Evolutionary conservation across 1,140 invertebrate genomes (phyloP).

Genomic region (Drosophila persimilis): DNA sequence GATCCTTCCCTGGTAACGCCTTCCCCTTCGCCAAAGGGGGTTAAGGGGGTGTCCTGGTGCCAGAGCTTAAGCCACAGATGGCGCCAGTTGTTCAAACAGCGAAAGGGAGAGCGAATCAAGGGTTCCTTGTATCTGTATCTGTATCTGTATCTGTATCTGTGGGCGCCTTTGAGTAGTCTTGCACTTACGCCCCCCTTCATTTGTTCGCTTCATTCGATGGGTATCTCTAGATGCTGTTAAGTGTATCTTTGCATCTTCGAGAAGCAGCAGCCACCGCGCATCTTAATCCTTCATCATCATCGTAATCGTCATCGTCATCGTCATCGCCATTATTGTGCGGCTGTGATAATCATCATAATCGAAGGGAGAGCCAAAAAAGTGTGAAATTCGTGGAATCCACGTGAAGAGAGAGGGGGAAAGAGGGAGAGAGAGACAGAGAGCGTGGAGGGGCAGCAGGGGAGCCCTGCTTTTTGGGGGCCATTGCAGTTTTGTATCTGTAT

Average conservation of each 20-base stretch:
- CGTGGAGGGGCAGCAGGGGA: not conserved
- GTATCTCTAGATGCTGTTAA: conserved; percentile 3
- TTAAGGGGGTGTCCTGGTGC: no score
- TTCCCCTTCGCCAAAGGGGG: no score
- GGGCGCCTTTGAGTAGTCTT: conserved; percentile 9
- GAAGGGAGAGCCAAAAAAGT: conserved; percentile 51
- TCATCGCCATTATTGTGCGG: conserved; percentile 38
- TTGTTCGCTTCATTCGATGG: conserved; percentile 49
- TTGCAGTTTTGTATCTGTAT: conserved; percentile 68
- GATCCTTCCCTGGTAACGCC: not conserved
- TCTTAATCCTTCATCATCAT: conserved; percentile 76
- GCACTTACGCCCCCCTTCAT: conserved; percentile 5
- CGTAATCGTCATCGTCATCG: conserved; percentile 48
- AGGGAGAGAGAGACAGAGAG: conserved; percentile 7
- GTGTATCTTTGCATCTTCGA: conserved; percentile 30
- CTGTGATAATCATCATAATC: conserved; percentile 47
- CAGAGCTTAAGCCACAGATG: conserved; percentile 35
- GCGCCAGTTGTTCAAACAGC: conserved; percentile 31
- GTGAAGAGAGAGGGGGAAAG: conserved; percentile 37
- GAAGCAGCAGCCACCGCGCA: conserved; percentile 25
- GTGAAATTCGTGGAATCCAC: conserved; percentile 72
- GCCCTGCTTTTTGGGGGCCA: conserved; percentile 48
- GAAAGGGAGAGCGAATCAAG: no score
- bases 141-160: not conserved
- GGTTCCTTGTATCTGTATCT: no score